phyloP scores from a whole-genome alignment of 2,888 invertebrate genomes.

The Incurvaria masculella region DNA sequence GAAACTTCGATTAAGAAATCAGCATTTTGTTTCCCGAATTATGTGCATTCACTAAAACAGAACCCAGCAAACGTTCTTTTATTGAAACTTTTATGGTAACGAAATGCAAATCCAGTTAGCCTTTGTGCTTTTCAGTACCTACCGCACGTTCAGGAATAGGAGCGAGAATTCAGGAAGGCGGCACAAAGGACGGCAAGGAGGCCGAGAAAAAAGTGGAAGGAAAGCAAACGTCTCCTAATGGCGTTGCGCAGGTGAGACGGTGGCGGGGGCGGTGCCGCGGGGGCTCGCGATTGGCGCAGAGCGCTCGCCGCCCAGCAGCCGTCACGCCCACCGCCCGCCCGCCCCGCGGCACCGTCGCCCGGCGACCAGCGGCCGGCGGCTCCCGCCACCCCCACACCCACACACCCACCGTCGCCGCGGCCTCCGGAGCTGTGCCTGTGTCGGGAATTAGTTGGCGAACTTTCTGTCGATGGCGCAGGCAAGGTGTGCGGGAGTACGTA shows the following conservation, averaged over 20 bases:
- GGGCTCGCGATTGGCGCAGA: conserved; percentile 45
- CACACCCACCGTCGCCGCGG: conserved; percentile 39
- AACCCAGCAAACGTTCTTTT: background rate
- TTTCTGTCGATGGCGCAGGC: conserved; percentile 55
- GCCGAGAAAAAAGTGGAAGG: conserved; percentile 50
- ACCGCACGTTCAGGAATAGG: conserved; percentile 48
- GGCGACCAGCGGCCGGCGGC: conserved; percentile 5
- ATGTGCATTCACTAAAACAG: background rate
- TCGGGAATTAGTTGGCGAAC: conserved; percentile 57
- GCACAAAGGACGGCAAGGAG: conserved; percentile 48
- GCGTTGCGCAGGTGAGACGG: conserved; percentile 52
- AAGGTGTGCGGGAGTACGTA: conserved; percentile 41
- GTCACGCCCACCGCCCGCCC: conserved; percentile 31
- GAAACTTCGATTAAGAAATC: too few species aligned
- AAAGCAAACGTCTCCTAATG: conserved; percentile 41
- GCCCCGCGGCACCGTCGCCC: conserved; percentile 20
- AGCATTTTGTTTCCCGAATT: too few species aligned
- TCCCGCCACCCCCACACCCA: conserved; percentile 21
- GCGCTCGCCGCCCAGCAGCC: conserved; percentile 40
- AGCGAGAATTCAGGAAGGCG: conserved; percentile 51
- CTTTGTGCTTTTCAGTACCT: background rate
- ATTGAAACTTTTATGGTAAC: background rate
- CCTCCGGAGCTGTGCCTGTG: conserved; percentile 55
- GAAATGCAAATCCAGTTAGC: background rate
- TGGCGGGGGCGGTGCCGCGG: conserved; percentile 43